These are phyloP conservation scores for Drosophila auraria DNA, from an alignment of 1,140 invertebrate species.

Conservation along the genomic window DNA sequence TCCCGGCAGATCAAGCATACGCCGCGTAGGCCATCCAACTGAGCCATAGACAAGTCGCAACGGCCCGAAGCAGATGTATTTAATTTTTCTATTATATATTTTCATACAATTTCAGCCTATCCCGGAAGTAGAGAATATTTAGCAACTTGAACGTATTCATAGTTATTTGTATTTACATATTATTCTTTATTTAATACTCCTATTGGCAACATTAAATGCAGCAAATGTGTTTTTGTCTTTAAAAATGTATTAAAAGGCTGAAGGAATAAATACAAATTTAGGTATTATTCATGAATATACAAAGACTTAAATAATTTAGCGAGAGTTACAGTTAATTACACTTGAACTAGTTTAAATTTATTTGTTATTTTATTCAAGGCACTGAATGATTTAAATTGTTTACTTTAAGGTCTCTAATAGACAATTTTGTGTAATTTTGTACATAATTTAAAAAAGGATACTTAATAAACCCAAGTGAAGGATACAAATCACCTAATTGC, in stretches of 20 bases:
- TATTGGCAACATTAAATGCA: too few relatives aligned
- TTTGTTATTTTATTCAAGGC: too few relatives aligned
- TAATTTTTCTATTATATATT: conserved; percentile 34
- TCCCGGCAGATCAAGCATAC: conserved; percentile 60
- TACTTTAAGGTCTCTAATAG: too few relatives aligned
- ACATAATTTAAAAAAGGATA: too few relatives aligned
- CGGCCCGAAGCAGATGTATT: conserved; percentile 39
- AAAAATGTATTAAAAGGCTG: neutral
- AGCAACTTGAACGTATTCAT: conserved; percentile 7
- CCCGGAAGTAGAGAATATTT: neutral
- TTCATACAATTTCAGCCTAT: neutral
- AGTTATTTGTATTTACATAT: neutral
- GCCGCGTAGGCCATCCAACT: conserved; percentile 50
- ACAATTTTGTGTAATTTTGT: too few relatives aligned
- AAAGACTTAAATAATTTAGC: too few relatives aligned
- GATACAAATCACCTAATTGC: neutral
- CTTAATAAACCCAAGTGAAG: too few relatives aligned
- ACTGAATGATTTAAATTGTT: too few relatives aligned
- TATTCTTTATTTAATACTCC: neutral
- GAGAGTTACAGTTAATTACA: too few relatives aligned
- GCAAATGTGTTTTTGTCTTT: neutral
- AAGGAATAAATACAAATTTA: neutral
- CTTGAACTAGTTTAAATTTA: too few relatives aligned
- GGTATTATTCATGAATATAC: too few relatives aligned
- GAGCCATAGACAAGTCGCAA: conserved; percentile 46